Base-by-base conservation (phyloP, 1,140 invertebrate genomes). In the Chionoecetes opilio region DNA sequence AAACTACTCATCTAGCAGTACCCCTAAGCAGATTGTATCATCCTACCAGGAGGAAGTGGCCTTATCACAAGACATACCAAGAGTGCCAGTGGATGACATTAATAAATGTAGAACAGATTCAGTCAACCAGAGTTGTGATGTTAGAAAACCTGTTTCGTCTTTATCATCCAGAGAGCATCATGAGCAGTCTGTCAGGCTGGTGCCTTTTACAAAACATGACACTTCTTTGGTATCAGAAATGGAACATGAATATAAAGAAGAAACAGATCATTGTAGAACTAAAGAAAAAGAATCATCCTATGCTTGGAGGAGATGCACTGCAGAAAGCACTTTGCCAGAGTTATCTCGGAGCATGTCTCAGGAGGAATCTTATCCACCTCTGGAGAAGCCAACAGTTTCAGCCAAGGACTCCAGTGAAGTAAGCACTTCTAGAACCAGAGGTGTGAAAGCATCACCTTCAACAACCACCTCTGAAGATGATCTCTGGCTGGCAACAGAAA, bases 391-490 rank as follows among this genome's bases (percentile, higher is more conserved):
- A 84, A 82, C 53, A 46, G 14, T 37, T 46, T 86, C 29, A 85
- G 82, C 5, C 9, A 35, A 35, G 35, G 93, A 90, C 32, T n/a
- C 29, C 17, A 41, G 46, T 38, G 53, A 93, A 53, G 11, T 32
- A n/a, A 35, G 11, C 32, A 86, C 38, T 35, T 38, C 26, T 31
- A 89, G 37, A 63, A 94, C 32, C 35, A 94, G 91, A 94, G 84
- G 85, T 85, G 46, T 75, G 38, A 95, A 87, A 41, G 75, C 35
- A 41, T 53, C 94, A 87, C 94, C 94, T 31, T 95, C 94, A 29
- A 86, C 90, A n/a, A 95, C 90, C 34, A 87, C 94, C 29, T 95
- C 94, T 53, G 94, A 95, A 37, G 94, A 95, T 92, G 94, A 95
- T 63, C 46, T 95, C 3, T 95, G 94, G 94, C 29, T 86, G 63